Evolutionary conservation across 2,113 vertebrate genomes (phyloP).

Genomic region (Aegotheles bennettii): DNA sequence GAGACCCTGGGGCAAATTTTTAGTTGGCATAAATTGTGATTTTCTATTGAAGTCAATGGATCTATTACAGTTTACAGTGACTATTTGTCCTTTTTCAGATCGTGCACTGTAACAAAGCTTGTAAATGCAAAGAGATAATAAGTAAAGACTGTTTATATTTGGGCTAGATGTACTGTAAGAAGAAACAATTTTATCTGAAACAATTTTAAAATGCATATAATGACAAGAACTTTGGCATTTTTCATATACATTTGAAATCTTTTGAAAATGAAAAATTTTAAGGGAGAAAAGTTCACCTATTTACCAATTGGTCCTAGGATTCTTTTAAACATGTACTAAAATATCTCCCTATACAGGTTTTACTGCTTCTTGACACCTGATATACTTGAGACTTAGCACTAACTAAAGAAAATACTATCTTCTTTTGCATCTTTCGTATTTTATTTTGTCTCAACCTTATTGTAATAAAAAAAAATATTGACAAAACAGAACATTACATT

Average conservation of each 20-base stretch:
- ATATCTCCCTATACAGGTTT: neutral
- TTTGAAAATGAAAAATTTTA: neutral
- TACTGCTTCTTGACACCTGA: neutral
- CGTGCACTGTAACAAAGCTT: neutral
- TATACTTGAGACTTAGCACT: neutral
- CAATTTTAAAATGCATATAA: neutral
- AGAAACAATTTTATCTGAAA: neutral
- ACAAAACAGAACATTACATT: neutral
- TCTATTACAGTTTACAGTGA: neutral
- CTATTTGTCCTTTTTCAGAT: neutral
- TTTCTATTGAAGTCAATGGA: neutral
- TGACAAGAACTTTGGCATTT: neutral
- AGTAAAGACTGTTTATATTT: neutral
- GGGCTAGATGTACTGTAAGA: neutral
- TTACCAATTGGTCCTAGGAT: neutral
- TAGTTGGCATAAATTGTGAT: neutral
- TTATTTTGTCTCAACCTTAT: neutral
- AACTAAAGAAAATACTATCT: neutral
- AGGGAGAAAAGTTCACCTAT: neutral
- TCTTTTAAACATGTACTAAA: neutral
- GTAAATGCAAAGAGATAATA: neutral
- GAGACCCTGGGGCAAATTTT: neutral
- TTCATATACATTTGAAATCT: neutral
- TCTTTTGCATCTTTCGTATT: neutral
- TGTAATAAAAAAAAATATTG: neutral